Evolutionary conservation across 1,140 invertebrate genomes (phyloP), one percentile per base, ranked within the genome.

Genomic region (Samia ricini): DNA sequence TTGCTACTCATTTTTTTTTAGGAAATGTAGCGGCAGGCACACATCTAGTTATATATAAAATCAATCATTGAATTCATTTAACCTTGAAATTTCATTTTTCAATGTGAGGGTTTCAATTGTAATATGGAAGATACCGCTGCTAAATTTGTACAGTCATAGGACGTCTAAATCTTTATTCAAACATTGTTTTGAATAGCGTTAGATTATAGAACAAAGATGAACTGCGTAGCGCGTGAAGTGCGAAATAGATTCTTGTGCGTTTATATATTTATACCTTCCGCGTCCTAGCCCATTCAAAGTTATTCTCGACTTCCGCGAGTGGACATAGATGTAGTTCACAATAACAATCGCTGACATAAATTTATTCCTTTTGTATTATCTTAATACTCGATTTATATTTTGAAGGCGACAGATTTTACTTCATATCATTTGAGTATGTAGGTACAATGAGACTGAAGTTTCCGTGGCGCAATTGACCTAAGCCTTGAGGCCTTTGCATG

Each of bases 231-330:
- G 20, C 24, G 36, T 23, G n/a, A 55, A 56, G 60, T 63, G 52
- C 67, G 61, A 57, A 56, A 64, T 66, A 51, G 63, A 66, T 67
- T 52, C 61, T 69, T 61, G 63, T 70, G 66, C 67, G 60, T 66
- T 62, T 50, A 42, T 42, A 42, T 42, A 10, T 26, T 26, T 26
- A 26, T 66, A 67, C 61, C 77, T 80, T 80, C 77, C 75, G 77
- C 71, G 42, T 76, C 68, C 67, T 71, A 68, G 49, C 65, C 63
- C 71, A 72, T 68, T 68, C 67, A 69, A 74, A 64, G 55, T 60
- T 49, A 26, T 15, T 56, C 55, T 33, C 20, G 66, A 63, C 72
- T 81, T 81, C 78, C 76, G 71, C 66, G 64, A 71, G 57, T 65
- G 29, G 54, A 71, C 69, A 70, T 70, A 61, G 68, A 58, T 67